These are phyloP conservation scores for Limenitis arthemis DNA, from an alignment of 2,888 invertebrate genomes.

Conservation along the genomic window DNA sequence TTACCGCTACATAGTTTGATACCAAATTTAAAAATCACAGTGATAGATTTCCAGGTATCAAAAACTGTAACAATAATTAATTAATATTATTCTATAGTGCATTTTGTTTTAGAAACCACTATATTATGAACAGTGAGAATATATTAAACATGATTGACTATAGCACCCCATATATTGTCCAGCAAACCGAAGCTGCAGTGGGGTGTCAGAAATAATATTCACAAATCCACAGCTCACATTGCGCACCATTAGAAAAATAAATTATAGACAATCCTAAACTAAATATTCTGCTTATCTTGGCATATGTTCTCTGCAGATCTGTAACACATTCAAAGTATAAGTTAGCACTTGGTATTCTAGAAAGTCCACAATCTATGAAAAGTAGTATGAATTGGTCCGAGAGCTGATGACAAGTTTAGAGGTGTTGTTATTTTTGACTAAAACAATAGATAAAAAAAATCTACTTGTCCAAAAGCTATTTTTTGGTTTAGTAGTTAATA, in stretches of 20 bases:
- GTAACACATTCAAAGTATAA: slow-evolving; percentile 30
- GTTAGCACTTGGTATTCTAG: not conserved
- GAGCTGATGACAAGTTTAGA: too few species aligned
- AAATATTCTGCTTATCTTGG: slow-evolving; percentile 64
- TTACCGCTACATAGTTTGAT: slow-evolving; percentile 30
- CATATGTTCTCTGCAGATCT: slow-evolving; percentile 70
- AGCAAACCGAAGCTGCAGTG: slow-evolving; percentile 48
- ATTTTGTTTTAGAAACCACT: slow-evolving; percentile 48
- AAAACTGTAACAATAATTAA: slow-evolving; percentile 39
- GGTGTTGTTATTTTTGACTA: too few species aligned
- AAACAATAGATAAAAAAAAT: too few species aligned
- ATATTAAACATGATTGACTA: slow-evolving; percentile 66
- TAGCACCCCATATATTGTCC: slow-evolving; percentile 61
- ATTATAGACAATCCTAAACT: slow-evolving; percentile 68
- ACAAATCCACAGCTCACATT: slow-evolving; percentile 69
- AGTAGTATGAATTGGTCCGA: too few species aligned
- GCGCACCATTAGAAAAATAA: slow-evolving; percentile 72
- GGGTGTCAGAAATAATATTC: slow-evolving; percentile 56
- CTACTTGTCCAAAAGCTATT: too few species aligned
- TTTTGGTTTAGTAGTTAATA: too few species aligned
- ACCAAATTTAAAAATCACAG: slow-evolving; percentile 32
- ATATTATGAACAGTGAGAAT: slow-evolving; percentile 47
- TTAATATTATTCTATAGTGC: slow-evolving; percentile 45
- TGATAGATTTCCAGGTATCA: slow-evolving; percentile 40
- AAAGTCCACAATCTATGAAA: not conserved